These are phyloP conservation scores for Nannospalax galili DNA, from an alignment of 2,113 vertebrate species.

Conservation along the genomic window DNA sequence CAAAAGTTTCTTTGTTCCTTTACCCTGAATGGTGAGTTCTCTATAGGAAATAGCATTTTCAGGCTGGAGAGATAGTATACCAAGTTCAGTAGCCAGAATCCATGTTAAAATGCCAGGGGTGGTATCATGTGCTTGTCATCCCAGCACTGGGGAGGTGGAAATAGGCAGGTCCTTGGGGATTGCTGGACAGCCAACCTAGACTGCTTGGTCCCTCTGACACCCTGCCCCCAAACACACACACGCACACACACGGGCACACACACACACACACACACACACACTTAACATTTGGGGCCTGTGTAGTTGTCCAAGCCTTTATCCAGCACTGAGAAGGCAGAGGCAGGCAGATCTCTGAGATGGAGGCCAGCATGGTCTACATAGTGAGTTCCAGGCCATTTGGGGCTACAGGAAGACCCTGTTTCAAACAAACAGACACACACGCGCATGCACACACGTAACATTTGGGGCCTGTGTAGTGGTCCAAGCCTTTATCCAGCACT, in stretches of 20 bases:
- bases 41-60: not conserved
- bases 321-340: no score
- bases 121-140: not conserved
- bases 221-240: no score
- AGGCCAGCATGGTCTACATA: no score
- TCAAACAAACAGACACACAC: not conserved
- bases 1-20: no score
- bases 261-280: not conserved
- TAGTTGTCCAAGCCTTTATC: no score
- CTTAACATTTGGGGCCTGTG: not conserved
- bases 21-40: not conserved
- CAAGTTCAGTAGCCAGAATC: not conserved
- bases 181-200: not conserved
- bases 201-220: not conserved
- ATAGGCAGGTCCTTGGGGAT: not conserved
- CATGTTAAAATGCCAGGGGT: no score
- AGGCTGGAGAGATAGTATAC: not conserved
- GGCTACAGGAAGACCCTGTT: no score
- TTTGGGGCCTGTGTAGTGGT: no score
- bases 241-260: no score
- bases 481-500: no score
- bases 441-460: not conserved
- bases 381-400: no score
- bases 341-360: no score
- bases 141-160: not conserved